These are phyloP conservation scores for Bothrops alternatus DNA, from an alignment of 2,797 vertebrate genomes.

Conservation along the genomic window DNA sequence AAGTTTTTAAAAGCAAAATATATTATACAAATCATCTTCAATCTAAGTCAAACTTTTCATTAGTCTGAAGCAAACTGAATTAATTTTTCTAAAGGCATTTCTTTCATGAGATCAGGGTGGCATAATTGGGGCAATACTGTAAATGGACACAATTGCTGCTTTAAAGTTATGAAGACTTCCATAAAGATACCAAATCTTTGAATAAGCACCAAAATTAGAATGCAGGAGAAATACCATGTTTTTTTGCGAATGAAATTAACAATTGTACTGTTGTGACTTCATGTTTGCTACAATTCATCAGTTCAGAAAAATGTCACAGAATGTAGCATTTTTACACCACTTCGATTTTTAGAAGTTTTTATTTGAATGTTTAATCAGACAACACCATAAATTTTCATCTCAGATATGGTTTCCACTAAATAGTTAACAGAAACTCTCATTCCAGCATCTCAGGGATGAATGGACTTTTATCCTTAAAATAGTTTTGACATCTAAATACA, in stretches of 20 bases:
- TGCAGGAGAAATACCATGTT: not conserved
- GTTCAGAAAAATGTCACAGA: not conserved
- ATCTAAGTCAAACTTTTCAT: not conserved
- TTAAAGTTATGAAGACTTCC: constrained; percentile 55
- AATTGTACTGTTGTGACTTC: constrained; percentile 22
- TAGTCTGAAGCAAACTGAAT: constrained; percentile 46
- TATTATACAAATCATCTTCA: not conserved
- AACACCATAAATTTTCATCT: not conserved
- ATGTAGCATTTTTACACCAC: not conserved
- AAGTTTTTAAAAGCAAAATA: not conserved
- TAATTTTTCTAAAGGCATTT: constrained; percentile 53
- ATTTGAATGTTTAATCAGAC: not conserved
- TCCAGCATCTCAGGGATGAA: not conserved
- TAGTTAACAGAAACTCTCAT: not conserved
- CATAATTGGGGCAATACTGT: constrained; percentile 58
- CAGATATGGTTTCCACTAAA: not conserved
- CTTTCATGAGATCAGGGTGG: constrained; percentile 55
- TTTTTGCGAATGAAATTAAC: not conserved
- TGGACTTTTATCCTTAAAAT: constrained; percentile 1
- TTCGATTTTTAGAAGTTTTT: not conserved
- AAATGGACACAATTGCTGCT: constrained; percentile 45
- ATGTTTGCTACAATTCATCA: not conserved
- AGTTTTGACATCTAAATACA: not conserved
- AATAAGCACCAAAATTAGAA: constrained; percentile 31
- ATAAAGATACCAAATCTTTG: constrained; percentile 45